Base-by-base conservation (phyloP, 1,140 invertebrate genomes). In the Penaeus chinensis region DNA sequence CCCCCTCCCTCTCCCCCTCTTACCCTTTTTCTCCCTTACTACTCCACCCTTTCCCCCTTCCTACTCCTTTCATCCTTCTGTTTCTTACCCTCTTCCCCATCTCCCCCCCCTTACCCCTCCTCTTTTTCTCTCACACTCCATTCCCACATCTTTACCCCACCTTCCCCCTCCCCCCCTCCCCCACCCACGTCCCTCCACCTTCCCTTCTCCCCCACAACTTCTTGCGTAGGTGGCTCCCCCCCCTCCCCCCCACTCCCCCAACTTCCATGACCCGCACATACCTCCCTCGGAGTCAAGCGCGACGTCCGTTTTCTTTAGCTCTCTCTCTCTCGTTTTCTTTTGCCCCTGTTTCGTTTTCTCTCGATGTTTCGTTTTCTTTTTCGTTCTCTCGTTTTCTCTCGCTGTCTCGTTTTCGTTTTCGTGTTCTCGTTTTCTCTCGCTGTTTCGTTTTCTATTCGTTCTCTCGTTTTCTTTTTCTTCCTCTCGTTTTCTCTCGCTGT, bases 31-130 rank as follows among this genome's bases (percentile, higher is more conserved):
- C 32, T 42, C 10, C 54, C 54, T 16, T 76, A 18, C 47, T 42
- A 37, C 78, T 80, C 78, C 42, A 19, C 60, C 78, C 60, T 54
- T 80, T 54, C 54, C 79, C 79, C 79, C 61, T 60, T 81, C 79
- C 27, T 42, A 22, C 24, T 61, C 78, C 61, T 60, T 80, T 60
- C 54, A 24, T 80, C 78, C 54, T 54, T 62, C 54, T 61, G 37
- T 10, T 47, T 18, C 22, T 65, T 27, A 27, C 65, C 37, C 24
- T 13, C n/a, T 65, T 82, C 11, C 80, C 27, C 78, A 22, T 47
- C 42, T n/a, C 19, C 19, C 77, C 42, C 2, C 7, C 77, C n/a
- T 3, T 19, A n/a, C 19, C 16, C n/a, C 27, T 3, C 60, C 37
- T 18, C 60, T 27, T 0, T 37, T 65, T 3, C 18, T 81, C 60